A percentile compares a stretch with the other conserved stretches of the same genome.
phyloP scores from a whole-genome alignment of 2,888 invertebrate species.

The Thyatira batis region DNA sequence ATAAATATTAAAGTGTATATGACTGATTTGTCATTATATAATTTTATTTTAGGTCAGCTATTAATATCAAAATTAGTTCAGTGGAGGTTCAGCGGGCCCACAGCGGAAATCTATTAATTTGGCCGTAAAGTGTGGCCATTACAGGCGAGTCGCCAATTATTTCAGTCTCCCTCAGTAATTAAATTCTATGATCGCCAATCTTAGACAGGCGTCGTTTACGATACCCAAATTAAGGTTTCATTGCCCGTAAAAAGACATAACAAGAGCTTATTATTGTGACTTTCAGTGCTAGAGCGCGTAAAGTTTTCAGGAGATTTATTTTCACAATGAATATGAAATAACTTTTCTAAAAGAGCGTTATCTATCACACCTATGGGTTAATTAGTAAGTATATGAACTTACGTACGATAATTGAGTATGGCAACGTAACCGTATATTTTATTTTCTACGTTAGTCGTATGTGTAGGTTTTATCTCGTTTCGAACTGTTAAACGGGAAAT shows the following conservation, averaged over 20 bases:
- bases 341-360: neutral
- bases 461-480: no score
- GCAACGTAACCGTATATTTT: no score
- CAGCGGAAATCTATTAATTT: slow-evolving; percentile 77
- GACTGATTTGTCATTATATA: slow-evolving; percentile 36
- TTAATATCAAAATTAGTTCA: slow-evolving; percentile 64
- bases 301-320: neutral
- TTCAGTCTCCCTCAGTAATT: slow-evolving; percentile 73
- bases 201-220: slow-evolving; percentile 76
- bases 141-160: slow-evolving; percentile 76
- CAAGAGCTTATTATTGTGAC: slow-evolving; percentile 46
- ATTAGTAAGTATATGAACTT: no score
- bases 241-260: slow-evolving; percentile 68
- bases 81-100: slow-evolving; percentile 53
- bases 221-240: slow-evolving; percentile 74
- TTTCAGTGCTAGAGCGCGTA: slow-evolving; percentile 27
- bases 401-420: no score
- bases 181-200: slow-evolving; percentile 77
- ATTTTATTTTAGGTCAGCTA: slow-evolving; percentile 60
- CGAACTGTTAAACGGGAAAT: no score
- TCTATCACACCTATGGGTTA: no score
- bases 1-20: slow-evolving; percentile 48
- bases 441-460: no score
- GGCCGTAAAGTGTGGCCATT: slow-evolving; percentile 70
- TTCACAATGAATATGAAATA: neutral